Percentiles rank a stretch among this genome's conserved stretches.
phyloP scores from a whole-genome alignment of 2,888 invertebrate species.

The Stictocephala bisonia region DNA sequence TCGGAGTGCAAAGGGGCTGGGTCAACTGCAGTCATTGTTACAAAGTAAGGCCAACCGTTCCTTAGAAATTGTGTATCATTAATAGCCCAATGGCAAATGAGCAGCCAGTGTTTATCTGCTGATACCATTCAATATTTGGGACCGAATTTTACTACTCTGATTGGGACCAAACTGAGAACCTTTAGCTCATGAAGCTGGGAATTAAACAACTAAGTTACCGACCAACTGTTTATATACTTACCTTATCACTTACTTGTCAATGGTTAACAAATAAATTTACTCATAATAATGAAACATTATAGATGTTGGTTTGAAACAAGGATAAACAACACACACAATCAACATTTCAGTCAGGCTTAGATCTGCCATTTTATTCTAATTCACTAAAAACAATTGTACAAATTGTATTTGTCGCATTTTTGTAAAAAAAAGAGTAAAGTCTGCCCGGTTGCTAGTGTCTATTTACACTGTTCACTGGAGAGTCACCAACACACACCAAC shows the following conservation, averaged over 20 bases:
- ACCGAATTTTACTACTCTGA: no score
- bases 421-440: conserved; percentile 42
- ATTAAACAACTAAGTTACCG: no score
- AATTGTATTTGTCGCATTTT: conserved; percentile 47
- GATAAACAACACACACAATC: background rate
- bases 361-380: conserved; percentile 44
- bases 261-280: background rate
- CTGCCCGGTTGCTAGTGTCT: conserved; percentile 32
- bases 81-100: no score
- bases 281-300: background rate
- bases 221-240: no score
- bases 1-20: no score
- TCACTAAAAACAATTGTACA: conserved; percentile 48
- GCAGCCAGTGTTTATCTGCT: no score
- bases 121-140: no score
- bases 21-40: no score
- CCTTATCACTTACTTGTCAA: background rate
- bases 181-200: no score
- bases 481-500: conserved; percentile 27
- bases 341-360: conserved; percentile 44
- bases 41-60: no score
- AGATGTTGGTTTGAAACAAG: background rate
- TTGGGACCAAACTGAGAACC: no score
- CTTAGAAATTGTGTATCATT: no score
- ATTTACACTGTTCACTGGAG: conserved; percentile 39